Evolutionary conservation across 1,140 invertebrate species (phyloP).

Genomic region (Leptinotarsa lineolata): DNA sequence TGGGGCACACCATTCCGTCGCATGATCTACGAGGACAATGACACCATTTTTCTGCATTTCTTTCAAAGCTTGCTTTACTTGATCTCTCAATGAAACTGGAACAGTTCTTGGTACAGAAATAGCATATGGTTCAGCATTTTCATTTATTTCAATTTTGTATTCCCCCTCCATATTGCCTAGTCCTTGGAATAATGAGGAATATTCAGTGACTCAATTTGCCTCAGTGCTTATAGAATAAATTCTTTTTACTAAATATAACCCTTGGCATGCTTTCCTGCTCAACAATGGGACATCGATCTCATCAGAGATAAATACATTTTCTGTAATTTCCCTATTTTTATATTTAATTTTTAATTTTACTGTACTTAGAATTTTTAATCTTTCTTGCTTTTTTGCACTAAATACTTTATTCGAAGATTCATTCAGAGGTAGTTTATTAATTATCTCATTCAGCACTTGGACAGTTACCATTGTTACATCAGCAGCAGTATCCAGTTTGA

Average conservation of each 20-base stretch:
- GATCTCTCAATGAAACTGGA: background rate
- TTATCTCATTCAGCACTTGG: background rate
- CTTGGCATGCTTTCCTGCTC: no score
- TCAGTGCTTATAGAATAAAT: background rate
- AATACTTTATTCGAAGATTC: no score
- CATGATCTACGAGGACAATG: constrained; percentile 47
- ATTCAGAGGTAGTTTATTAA: no score
- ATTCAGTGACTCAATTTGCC: background rate
- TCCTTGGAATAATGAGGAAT: constrained; percentile 26
- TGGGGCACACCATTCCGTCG: constrained; percentile 56
- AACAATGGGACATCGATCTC: no score
- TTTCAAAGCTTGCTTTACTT: background rate
- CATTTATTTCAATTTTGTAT: constrained; percentile 26
- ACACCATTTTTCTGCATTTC: constrained; percentile 31
- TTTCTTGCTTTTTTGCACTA: background rate
- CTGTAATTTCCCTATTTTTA: no score
- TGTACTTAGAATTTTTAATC: no score
- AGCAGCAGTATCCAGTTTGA: background rate
- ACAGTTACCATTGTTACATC: background rate
- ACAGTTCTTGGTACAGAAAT: constrained; percentile 41
- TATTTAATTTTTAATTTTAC: no score
- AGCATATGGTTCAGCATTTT: constrained; percentile 35
- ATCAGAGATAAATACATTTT: no score
- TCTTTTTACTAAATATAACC: background rate
- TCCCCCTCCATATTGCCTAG: constrained; percentile 26